These are phyloP conservation scores for Carabus problematicus DNA, from an alignment of 2,888 invertebrate species.

Conservation along the genomic window DNA sequence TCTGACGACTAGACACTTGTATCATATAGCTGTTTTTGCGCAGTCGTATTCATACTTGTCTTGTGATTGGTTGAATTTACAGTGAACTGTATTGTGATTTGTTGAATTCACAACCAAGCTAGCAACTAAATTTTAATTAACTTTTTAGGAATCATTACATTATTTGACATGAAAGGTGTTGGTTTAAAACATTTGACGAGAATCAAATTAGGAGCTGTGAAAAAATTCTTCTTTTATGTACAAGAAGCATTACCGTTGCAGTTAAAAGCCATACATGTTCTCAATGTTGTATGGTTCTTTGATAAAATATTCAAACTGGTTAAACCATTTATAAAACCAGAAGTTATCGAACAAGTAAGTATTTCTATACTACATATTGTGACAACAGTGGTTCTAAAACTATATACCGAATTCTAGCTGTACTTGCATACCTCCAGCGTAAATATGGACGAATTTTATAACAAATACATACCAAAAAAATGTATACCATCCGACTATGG, in stretches of 20 bases:
- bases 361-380: not conserved
- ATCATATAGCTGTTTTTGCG: too few relatives aligned
- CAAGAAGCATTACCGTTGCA: conserved; percentile 74
- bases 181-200: conserved; percentile 51
- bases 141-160: conserved; percentile 65
- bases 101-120: not conserved
- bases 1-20: too few relatives aligned
- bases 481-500: conserved; percentile 69
- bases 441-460: conserved; percentile 65
- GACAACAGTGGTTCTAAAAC: not conserved
- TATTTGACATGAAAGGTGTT: conserved; percentile 68
- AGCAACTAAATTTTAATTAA: not conserved
- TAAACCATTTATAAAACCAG: conserved; percentile 61
- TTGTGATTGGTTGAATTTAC: not conserved
- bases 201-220: conserved; percentile 56
- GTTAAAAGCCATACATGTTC: conserved; percentile 70
- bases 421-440: conserved; percentile 67
- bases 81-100: not conserved
- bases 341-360: conserved; percentile 58
- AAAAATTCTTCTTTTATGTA: conserved; percentile 71
- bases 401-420: conserved; percentile 59
- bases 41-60: too few relatives aligned
- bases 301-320: conserved; percentile 60
- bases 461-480: conserved; percentile 64
- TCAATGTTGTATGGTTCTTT: conserved; percentile 64